Percentiles rank a stretch among this genome's conserved stretches.
Conservation (phyloP, 2,888 invertebrate genomes). For the Torymus aiolomorphi region DNA sequence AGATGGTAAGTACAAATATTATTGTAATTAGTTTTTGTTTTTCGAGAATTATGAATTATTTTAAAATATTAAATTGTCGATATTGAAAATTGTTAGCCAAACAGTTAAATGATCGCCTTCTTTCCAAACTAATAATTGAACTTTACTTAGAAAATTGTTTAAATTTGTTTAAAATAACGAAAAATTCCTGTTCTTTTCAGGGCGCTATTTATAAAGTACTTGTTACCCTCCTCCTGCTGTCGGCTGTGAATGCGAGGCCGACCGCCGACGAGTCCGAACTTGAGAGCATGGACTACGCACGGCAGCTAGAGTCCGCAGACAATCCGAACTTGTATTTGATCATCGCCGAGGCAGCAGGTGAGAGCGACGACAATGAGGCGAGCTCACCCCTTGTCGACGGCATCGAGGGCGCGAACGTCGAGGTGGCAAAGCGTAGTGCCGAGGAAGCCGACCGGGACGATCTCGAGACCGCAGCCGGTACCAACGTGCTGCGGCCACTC, state of each 20-base stretch:
- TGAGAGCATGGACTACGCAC: neutral
- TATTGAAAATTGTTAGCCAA: no score
- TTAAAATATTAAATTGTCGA: no score
- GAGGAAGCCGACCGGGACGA: conserved; percentile 60
- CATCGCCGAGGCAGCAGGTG: neutral
- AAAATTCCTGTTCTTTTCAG: neutral
- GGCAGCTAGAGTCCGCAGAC: neutral
- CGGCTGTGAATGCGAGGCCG: conserved; percentile 12
- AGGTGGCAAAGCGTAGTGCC: conserved; percentile 37
- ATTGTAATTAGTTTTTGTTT: no score
- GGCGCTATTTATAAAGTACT: neutral
- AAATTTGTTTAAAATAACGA: no score
- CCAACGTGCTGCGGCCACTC: conserved; percentile 70
- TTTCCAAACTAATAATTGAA: no score
- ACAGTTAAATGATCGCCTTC: no score
- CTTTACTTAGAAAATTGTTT: no score
- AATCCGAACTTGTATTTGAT: neutral
- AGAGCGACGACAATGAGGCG: neutral
- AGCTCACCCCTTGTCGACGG: neutral
- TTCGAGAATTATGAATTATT: no score
- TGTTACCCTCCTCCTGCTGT: neutral
- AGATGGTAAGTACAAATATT: no score
- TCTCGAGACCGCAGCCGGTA: conserved; percentile 71
- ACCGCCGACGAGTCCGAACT: neutral
- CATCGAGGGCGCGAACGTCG: neutral